Percentiles rank a stretch among this genome's conserved stretches.
phyloP scores from a whole-genome alignment of 2,888 invertebrate genomes.

The Xanthostigma xanthostigma region DNA sequence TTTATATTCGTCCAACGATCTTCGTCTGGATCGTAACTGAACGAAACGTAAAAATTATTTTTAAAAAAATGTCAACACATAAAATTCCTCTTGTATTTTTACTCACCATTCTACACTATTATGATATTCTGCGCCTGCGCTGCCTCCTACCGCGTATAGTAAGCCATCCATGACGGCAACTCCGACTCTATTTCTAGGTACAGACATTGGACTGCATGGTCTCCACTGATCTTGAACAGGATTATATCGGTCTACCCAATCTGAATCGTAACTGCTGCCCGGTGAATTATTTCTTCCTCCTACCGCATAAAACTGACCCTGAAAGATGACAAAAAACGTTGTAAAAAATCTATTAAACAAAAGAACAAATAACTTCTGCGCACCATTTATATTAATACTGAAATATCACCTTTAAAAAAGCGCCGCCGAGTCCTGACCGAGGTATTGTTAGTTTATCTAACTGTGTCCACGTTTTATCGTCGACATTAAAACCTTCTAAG shows the following conservation, averaged over 20 bases:
- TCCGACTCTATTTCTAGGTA: constrained; percentile 76
- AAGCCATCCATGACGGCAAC: constrained; percentile 89
- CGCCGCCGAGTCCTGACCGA: constrained; percentile 74
- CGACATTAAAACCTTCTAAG: constrained; percentile 77
- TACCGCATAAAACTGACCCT: constrained; percentile 80
- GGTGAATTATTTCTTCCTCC: constrained; percentile 87
- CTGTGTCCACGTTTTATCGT: constrained; percentile 70
- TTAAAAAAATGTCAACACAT: not conserved
- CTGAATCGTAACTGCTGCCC: constrained; percentile 72
- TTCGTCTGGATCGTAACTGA: constrained; percentile 71
- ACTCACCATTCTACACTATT: constrained; percentile 76
- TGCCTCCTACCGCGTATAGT: constrained; percentile 84
- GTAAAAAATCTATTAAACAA: not conserved
- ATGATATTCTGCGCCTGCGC: constrained; percentile 72
- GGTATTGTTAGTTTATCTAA: constrained; percentile 75
- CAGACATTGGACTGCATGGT: constrained; percentile 75
- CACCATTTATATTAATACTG: not conserved
- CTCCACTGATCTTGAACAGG: constrained; percentile 76
- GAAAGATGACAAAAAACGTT: constrained; percentile 11
- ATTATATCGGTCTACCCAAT: constrained; percentile 81
- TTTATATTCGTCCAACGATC: constrained; percentile 67
- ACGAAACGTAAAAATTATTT: constrained; percentile 12
- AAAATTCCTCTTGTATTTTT: not conserved
- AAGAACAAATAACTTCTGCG: not conserved
- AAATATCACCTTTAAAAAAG: constrained; percentile 51